Evolutionary conservation across 2,888 invertebrate species (phyloP).

Genomic region (Beris morrisii): DNA sequence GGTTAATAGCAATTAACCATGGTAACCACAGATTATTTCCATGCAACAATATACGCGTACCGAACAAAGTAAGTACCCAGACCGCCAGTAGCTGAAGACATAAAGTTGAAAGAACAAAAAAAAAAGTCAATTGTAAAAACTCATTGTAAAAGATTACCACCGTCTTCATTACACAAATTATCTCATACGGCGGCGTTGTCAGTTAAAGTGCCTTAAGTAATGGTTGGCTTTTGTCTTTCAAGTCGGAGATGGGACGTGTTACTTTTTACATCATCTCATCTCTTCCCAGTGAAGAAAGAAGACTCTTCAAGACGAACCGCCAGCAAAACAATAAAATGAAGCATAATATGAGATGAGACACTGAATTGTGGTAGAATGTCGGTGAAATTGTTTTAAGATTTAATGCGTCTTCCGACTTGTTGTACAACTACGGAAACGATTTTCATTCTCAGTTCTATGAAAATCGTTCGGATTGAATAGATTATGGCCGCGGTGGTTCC

Average conservation of each 20-base stretch:
- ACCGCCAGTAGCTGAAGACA: too few relatives aligned
- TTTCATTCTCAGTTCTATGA: conserved; percentile 5
- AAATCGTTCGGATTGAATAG: too few relatives aligned
- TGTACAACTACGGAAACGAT: conserved; percentile 27
- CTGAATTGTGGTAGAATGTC: conserved; percentile 16
- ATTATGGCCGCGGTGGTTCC: too few relatives aligned
- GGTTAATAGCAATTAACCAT: conserved; percentile 22
- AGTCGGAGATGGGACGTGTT: conserved; percentile 4
- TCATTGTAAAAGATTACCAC: conserved; percentile 27
- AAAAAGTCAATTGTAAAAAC: conserved; percentile 19
- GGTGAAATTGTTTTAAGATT: conserved; percentile 28
- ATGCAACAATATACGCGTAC: too few relatives aligned
- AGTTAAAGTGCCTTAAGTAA: too few relatives aligned
- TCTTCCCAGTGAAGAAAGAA: too few relatives aligned
- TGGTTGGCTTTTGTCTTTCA: too few relatives aligned
- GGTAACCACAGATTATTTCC: conserved; percentile 7
- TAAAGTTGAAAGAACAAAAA: too few relatives aligned
- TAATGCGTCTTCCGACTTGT: conserved; percentile 28
- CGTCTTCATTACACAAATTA: conserved; percentile 30
- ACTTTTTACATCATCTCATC: conserved; percentile 25
- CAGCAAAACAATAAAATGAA: too few relatives aligned
- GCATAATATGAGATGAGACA: too few relatives aligned
- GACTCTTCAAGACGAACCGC: too few relatives aligned
- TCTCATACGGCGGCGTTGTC: conserved; percentile 15
- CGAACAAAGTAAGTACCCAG: too few relatives aligned